A percentile compares a stretch with the other conserved stretches of the same genome.
Evolutionary conservation across 2,888 invertebrate genomes (phyloP).

Genomic region (Cordilura impudica): DNA sequence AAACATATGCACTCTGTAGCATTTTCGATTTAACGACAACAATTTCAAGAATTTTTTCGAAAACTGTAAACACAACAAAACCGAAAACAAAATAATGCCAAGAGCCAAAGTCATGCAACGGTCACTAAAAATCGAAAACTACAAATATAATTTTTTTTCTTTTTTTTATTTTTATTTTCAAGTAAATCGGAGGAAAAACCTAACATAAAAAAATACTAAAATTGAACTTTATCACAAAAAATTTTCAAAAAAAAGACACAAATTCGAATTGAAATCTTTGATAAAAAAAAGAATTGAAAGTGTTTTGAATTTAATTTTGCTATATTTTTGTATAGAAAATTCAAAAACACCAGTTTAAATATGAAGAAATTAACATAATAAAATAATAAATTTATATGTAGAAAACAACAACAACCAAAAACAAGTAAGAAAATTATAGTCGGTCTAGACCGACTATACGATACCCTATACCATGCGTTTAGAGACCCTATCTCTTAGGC

Average conservation of each 20-base stretch:
- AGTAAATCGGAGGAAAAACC: constrained; percentile 34
- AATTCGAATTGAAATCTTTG: constrained; percentile 16
- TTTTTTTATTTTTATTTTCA: too few species aligned
- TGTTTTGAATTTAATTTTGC: constrained; percentile 11
- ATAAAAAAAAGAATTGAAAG: constrained; percentile 34
- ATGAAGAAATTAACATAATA: constrained; percentile 29
- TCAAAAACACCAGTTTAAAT: background rate
- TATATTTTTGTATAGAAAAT: background rate
- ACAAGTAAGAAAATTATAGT: too few species aligned
- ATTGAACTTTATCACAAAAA: constrained; percentile 43
- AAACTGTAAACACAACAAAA: constrained; percentile 24
- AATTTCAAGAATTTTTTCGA: constrained; percentile 58
- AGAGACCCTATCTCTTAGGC: too few species aligned
- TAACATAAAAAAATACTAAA: constrained; percentile 18
- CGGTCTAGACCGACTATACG: too few species aligned
- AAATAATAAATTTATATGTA: constrained; percentile 19
- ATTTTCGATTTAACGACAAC: constrained; percentile 28
- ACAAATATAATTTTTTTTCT: too few species aligned
- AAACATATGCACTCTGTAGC: constrained; percentile 1
- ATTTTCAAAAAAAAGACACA: background rate
- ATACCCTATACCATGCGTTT: too few species aligned
- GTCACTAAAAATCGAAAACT: constrained; percentile 45
- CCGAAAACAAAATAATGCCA: constrained; percentile 46
- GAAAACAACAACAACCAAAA: background rate
- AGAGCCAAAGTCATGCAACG: constrained; percentile 58